Conservation (phyloP, 2,888 invertebrate species). For the Oxycera nigricornis region DNA sequence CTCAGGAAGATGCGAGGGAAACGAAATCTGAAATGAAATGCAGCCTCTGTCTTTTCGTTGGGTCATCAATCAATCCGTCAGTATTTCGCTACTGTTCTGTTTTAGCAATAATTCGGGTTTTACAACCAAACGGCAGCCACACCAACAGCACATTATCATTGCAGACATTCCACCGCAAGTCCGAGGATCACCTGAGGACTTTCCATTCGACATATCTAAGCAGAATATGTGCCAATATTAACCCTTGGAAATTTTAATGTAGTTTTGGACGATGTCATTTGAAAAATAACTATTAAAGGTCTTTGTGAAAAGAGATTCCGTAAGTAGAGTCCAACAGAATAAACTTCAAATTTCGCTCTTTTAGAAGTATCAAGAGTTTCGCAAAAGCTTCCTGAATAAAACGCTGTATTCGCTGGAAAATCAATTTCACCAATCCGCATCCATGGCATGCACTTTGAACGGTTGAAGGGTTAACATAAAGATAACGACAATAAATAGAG, state of each 20-base stretch:
- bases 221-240: background rate
- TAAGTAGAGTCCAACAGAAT: too few relatives aligned
- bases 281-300: too few relatives aligned
- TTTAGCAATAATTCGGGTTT: slow-evolving; percentile 47
- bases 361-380: background rate
- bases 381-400: too few relatives aligned
- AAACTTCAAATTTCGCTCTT: too few relatives aligned
- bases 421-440: too few relatives aligned
- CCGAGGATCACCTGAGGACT: slow-evolving; percentile 37
- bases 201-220: background rate
- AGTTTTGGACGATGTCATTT: too few relatives aligned
- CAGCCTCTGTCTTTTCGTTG: slow-evolving; percentile 48
- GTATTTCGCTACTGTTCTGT: slow-evolving; percentile 47
- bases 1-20: slow-evolving; percentile 22
- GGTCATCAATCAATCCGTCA: slow-evolving; percentile 52
- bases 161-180: slow-evolving; percentile 41
- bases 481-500: slow-evolving; percentile 23
- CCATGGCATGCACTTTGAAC: background rate
- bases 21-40: slow-evolving; percentile 49
- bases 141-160: slow-evolving; percentile 45
- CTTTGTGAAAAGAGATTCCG: too few relatives aligned
- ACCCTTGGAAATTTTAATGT: too few relatives aligned
- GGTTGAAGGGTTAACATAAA: slow-evolving; percentile 17
- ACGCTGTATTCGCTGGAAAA: too few relatives aligned
- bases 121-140: slow-evolving; percentile 45